Conservation (phyloP, 92 coral and sea anemone genomes). For the Galaxea fascicularis region DNA sequence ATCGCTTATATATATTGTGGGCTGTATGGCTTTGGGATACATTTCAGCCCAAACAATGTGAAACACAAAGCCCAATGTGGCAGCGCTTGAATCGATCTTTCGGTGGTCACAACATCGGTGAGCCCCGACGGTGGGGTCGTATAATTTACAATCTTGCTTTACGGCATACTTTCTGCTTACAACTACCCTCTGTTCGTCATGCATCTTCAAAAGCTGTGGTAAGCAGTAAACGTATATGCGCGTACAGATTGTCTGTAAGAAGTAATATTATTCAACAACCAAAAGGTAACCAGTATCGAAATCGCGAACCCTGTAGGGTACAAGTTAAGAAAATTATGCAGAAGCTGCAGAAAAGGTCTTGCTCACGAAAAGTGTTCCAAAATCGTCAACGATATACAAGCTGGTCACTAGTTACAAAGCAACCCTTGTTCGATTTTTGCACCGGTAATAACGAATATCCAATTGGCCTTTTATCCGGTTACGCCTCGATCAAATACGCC, state of each 20-base stretch:
- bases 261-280: background rate
- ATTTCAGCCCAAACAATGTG: conserved; percentile 11
- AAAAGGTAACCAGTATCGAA: background rate
- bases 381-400: background rate
- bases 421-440: too few species aligned
- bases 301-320: background rate
- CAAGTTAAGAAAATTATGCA: conserved; percentile 14
- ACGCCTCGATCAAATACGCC: too few species aligned
- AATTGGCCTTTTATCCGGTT: too few species aligned
- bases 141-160: conserved; percentile 1
- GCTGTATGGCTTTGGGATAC: conserved; percentile 27
- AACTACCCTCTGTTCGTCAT: conserved; percentile 10
- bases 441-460: too few species aligned
- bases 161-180: background rate
- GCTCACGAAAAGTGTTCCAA: background rate
- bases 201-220: conserved; percentile 20
- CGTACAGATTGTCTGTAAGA: conserved; percentile 17
- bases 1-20: conserved; percentile 15
- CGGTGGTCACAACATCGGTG: conserved; percentile 8
- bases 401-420: background rate
- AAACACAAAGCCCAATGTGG: conserved; percentile 34
- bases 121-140: conserved; percentile 5
- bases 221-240: conserved; percentile 5
- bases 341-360: background rate
- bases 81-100: background rate